These are phyloP conservation scores for Drosophila malerkotliana DNA, from an alignment of 1,140 invertebrate species.

Conservation along the genomic window DNA sequence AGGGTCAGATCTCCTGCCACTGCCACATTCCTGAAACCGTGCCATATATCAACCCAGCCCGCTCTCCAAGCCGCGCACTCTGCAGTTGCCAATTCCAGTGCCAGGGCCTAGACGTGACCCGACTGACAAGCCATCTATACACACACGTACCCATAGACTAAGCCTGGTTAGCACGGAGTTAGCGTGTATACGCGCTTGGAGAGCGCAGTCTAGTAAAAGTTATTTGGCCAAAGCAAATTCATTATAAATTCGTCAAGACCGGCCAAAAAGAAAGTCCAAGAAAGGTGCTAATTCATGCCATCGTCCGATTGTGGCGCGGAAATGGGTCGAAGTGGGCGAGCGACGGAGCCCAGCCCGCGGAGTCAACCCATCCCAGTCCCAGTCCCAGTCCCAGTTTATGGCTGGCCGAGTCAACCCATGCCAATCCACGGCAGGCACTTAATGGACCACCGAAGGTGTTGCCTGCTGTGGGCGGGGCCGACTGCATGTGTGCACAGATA, in stretches of 20 bases:
- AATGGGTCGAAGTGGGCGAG: slow-evolving; percentile 66
- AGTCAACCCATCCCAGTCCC: not conserved
- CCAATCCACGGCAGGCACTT: slow-evolving; percentile 50
- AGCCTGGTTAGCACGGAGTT: not conserved
- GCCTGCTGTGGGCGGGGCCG: slow-evolving; percentile 53
- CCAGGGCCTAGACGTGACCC: slow-evolving; percentile 51
- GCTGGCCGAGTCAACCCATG: slow-evolving; percentile 19
- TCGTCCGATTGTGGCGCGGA: slow-evolving; percentile 54
- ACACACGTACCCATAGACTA: not conserved
- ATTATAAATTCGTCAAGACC: slow-evolving; percentile 77
- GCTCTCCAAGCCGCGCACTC: slow-evolving; percentile 9
- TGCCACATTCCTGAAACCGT: slow-evolving; percentile 17
- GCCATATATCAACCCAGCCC: slow-evolving; percentile 33
- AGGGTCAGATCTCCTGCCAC: slow-evolving; percentile 34
- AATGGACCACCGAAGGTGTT: slow-evolving; percentile 73
- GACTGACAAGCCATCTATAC: slow-evolving; percentile 36
- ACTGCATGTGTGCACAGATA: slow-evolving; percentile 44
- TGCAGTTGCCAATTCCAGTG: slow-evolving; percentile 34
- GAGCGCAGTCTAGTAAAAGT: slow-evolving; percentile 65
- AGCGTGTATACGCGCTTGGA: not conserved
- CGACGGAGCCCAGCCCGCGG: slow-evolving; percentile 1
- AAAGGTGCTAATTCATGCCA: slow-evolving; percentile 76
- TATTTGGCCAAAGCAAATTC: slow-evolving; percentile 74
- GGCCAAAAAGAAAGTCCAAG: slow-evolving; percentile 74
- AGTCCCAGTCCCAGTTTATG: not conserved